phyloP scores from a whole-genome alignment of 2,888 invertebrate genomes.

The Palloptera scutellata region DNA sequence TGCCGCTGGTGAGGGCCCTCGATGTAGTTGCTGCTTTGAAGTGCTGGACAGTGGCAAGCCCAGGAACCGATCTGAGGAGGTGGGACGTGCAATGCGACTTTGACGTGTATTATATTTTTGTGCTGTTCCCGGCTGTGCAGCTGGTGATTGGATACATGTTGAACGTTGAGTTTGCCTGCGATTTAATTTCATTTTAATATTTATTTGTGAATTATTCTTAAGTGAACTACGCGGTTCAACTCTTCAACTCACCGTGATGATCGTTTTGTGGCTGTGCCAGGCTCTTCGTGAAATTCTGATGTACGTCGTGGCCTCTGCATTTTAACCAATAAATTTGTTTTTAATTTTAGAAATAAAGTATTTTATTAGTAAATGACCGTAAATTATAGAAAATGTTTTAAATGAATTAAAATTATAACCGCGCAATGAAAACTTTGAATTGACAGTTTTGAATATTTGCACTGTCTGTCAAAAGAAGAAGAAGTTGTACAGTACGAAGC shows the following conservation, averaged over 20 bases:
- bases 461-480: too few species aligned
- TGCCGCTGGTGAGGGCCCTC: too few species aligned
- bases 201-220: neutral
- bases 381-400: too few species aligned
- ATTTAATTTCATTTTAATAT: constrained; percentile 17
- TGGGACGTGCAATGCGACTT: neutral
- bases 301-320: constrained; percentile 57
- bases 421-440: too few species aligned
- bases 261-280: constrained; percentile 40
- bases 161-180: constrained; percentile 15
- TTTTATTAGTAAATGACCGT: too few species aligned
- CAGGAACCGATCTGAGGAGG: neutral
- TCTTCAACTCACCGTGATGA: constrained; percentile 45
- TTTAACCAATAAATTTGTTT: too few species aligned
- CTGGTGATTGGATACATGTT: constrained; percentile 7
- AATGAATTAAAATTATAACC: too few species aligned
- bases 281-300: constrained; percentile 53
- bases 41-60: too few species aligned
- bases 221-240: neutral
- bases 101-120: constrained; percentile 36
- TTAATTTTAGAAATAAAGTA: too few species aligned
- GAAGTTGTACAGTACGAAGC: too few species aligned
- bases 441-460: too few species aligned
- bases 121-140: constrained; percentile 30
- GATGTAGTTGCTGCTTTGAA: too few species aligned